These are phyloP conservation scores for Psettodes erumei DNA, from an alignment of 2,113 vertebrate genomes.

Conservation along the genomic window DNA sequence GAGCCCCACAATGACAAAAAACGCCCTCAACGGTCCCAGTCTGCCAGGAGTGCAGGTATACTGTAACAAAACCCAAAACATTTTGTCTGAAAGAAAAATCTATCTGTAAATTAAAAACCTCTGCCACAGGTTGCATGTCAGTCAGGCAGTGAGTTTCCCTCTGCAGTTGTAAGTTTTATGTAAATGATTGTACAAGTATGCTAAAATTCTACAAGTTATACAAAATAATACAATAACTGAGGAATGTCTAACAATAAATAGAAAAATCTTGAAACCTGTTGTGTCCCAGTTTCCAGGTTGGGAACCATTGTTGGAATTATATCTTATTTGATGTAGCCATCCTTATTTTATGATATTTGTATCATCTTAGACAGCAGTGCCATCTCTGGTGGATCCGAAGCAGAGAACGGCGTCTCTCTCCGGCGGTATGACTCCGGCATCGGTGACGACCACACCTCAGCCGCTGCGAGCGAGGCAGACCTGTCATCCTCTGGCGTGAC, in stretches of 20 bases:
- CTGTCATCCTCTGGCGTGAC: slow-evolving; percentile 61
- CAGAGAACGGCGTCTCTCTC: slow-evolving; percentile 77
- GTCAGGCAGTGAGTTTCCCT: not conserved
- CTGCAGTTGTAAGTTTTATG: not conserved
- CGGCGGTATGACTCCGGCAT: slow-evolving; percentile 87
- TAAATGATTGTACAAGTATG: not conserved
- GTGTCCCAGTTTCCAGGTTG: not conserved
- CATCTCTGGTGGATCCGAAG: slow-evolving; percentile 62
- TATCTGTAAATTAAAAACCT: too few relatives aligned
- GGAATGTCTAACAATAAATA: not conserved
- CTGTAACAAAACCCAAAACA: not conserved
- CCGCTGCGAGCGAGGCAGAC: slow-evolving; percentile 55
- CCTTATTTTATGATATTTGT: not conserved
- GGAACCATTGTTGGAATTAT: not conserved
- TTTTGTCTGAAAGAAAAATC: not conserved
- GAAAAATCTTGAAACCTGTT: not conserved
- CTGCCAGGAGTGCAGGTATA: slow-evolving; percentile 82
- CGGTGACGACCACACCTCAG: slow-evolving; percentile 84
- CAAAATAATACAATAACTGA: not conserved
- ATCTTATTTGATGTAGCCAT: not conserved
- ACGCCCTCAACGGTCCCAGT: slow-evolving; percentile 77
- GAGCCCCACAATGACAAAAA: slow-evolving; percentile 93
- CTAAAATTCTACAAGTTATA: not conserved
- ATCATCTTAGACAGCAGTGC: slow-evolving; percentile 61
- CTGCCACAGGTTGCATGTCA: not conserved